Conservation (phyloP, 2,888 invertebrate genomes). For the Melanostoma mellinum region DNA sequence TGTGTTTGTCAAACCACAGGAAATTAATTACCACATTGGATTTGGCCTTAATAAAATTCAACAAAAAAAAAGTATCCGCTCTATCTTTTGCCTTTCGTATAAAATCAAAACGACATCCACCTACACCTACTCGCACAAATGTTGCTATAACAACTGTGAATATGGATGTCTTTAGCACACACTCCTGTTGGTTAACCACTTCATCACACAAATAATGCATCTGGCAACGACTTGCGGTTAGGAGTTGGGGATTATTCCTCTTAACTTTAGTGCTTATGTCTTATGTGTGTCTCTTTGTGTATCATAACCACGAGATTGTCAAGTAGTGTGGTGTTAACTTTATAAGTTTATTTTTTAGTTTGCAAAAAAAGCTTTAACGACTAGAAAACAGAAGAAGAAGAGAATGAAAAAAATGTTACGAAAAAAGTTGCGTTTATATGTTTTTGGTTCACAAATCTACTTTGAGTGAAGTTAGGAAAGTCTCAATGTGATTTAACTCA, state of each 20-base stretch:
- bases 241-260: background rate
- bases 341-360: no score
- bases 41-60: background rate
- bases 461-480: no score
- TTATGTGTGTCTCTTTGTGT: no score
- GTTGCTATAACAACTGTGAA: background rate
- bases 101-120: slow-evolving; percentile 8
- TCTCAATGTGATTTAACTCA: no score
- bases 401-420: no score
- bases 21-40: slow-evolving; percentile 63
- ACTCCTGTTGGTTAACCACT: slow-evolving; percentile 56
- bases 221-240: slow-evolving; percentile 61
- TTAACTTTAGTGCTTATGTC: no score
- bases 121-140: background rate
- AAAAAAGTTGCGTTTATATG: no score
- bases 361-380: no score
- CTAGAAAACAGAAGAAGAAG: no score
- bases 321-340: no score
- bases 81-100: slow-evolving; percentile 1
- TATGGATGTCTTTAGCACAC: slow-evolving; percentile 17
- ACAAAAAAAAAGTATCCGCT: background rate
- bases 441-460: no score
- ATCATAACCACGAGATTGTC: no score
- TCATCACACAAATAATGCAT: slow-evolving; percentile 67
- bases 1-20: slow-evolving; percentile 54